Base-by-base conservation (phyloP, 2,888 invertebrate genomes). In the Ypsolopha sequella region DNA sequence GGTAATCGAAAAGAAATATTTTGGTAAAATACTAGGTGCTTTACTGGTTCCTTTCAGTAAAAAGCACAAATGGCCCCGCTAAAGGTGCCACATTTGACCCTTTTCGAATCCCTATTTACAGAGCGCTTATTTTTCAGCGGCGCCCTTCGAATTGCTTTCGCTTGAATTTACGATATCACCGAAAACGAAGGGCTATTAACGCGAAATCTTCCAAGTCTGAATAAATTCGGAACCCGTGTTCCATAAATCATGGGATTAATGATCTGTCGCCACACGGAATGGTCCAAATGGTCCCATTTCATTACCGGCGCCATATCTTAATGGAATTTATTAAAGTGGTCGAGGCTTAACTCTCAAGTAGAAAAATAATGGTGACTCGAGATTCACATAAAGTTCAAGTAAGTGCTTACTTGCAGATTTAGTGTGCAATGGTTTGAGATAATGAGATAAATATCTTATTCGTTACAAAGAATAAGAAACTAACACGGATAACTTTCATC, bases 111-210 rank as follows among this genome's bases (percentile, higher is more conserved):
- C 35, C 46, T 46, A 10, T 34, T 36, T 46, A 33, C 9, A 35
- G 46, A 36, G 36, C 9, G 36, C 47, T 33, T 36, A 14, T 43
- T 24, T n/a, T 47, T 36, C 36, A 24, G 4, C 24, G 51, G 7
- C 55, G 44, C 47, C 45, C 52, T 45, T 53, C 57, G 55, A 51
- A 55, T 60, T 58, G 58, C 56, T 59, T 58, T 56, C 54, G 51
- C 50, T 54, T 48, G 48, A 47, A 53, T 59, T 59, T 55, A 57
- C 55, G 55, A 56, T 52, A 55, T 36, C 45, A 45, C 51, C 51
- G 53, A 46, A 53, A 52, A 50, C 56, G 53, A 54, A 57, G 45
- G 55, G 50, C 55, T 55, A 54, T 58, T 54, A 55, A 53, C 58
- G 58, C 50, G 50, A 55, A 58, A 55, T 55, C 52, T 51, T 47